Percentiles rank a stretch among this genome's conserved stretches.
phyloP scores from a whole-genome alignment of 1,140 invertebrate species.

The Nasonia longicornis region DNA sequence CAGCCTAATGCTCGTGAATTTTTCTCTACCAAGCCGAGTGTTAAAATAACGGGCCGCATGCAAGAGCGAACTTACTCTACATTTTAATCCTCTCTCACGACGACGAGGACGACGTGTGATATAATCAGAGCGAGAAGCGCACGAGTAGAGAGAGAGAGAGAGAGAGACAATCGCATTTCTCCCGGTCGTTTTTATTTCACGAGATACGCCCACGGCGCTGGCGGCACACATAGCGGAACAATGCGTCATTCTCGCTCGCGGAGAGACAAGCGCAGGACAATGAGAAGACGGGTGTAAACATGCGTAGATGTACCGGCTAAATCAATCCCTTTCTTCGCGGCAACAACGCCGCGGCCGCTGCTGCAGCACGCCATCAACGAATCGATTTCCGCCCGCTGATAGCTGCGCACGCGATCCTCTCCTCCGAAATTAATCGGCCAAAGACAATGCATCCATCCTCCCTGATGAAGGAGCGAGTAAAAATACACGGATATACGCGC shows the following conservation, averaged over 20 bases:
- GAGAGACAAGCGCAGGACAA: not conserved
- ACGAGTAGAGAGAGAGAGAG: no score
- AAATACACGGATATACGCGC: no score
- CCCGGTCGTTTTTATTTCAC: no score
- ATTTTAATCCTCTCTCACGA: not conserved
- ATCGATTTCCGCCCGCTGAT: no score
- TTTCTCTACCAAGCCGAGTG: not conserved
- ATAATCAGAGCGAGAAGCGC: not conserved
- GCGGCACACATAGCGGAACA: not conserved
- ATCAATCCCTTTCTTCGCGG: not conserved
- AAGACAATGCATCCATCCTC: no score
- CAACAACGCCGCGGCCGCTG: no score
- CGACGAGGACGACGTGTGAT: not conserved
- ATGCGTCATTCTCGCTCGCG: not conserved
- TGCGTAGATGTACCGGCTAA: not conserved
- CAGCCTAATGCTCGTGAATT: not conserved
- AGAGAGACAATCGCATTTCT: not conserved
- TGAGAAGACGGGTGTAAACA: slow-evolving; percentile 1
- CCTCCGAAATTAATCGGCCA: no score
- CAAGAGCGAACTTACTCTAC: not conserved
- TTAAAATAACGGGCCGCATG: not conserved
- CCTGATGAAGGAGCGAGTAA: no score
- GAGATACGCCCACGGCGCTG: not conserved
- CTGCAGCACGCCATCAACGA: no score
- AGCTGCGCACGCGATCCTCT: no score